A percentile compares a stretch with the other conserved stretches of the same genome.
Conservation (phyloP, 1,140 invertebrate genomes). For the Drosophila arawakana region DNA sequence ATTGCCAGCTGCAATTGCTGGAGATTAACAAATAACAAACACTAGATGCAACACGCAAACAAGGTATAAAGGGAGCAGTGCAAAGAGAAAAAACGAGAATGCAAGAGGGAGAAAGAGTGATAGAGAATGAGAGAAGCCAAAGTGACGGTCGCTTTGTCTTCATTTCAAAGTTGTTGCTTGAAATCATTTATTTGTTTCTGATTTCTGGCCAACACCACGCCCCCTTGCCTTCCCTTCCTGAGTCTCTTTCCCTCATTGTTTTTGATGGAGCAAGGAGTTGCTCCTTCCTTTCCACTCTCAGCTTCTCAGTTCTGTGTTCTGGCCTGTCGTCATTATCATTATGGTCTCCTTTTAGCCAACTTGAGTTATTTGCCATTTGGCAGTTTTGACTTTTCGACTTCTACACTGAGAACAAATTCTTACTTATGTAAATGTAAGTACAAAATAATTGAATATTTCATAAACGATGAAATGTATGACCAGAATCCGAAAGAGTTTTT, state of each 20-base stretch:
- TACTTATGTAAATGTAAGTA: too few relatives aligned
- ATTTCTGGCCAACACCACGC: conserved; percentile 77
- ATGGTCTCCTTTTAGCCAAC: conserved; percentile 44
- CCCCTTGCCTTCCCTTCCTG: conserved; percentile 38
- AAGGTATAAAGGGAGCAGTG: conserved; percentile 4
- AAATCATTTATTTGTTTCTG: conserved; percentile 83
- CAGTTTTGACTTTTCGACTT: conserved; percentile 28
- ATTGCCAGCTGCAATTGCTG: conserved; percentile 10
- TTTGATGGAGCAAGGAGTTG: not conserved
- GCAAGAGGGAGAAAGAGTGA: not conserved
- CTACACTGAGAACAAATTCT: too few relatives aligned
- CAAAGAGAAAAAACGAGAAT: not conserved
- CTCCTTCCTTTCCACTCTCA: not conserved
- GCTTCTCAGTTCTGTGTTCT: not conserved
- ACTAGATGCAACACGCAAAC: conserved; percentile 43
- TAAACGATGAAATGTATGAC: too few relatives aligned
- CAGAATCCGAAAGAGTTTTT: too few relatives aligned
- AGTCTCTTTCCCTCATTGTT: not conserved
- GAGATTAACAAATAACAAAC: conserved; percentile 43
- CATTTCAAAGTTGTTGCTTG: conserved; percentile 78
- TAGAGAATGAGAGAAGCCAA: conserved; percentile 27
- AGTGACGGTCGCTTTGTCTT: conserved; percentile 74
- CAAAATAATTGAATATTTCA: too few relatives aligned
- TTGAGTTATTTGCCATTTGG: conserved; percentile 72
- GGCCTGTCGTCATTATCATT: conserved; percentile 76